Percentiles rank a stretch among this genome's conserved stretches.
Conservation (phyloP, 2,113 vertebrate genomes). For the Uria lomvia region DNA sequence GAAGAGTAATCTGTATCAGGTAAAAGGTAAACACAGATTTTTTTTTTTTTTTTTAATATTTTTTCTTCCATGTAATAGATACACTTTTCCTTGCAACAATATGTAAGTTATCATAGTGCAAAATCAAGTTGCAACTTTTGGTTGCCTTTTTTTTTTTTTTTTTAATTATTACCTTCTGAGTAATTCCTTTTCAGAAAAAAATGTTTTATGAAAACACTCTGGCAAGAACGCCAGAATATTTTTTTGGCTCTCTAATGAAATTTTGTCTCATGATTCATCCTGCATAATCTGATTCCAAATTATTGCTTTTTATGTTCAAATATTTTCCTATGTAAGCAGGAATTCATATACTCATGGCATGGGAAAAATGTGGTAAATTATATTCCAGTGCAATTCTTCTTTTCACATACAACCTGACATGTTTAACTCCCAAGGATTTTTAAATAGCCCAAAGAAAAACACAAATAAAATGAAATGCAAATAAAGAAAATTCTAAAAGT, state of each 20-base stretch:
- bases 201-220: conserved; percentile 51
- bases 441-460: conserved; percentile 40
- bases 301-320: conserved; percentile 58
- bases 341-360: conserved; percentile 48
- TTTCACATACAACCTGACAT: conserved; percentile 17
- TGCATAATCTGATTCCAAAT: conserved; percentile 51
- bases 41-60: not conserved
- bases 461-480: conserved; percentile 44
- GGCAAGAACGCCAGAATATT: conserved; percentile 26
- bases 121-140: not conserved
- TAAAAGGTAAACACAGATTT: not conserved
- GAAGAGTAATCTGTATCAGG: not conserved
- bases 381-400: conserved; percentile 32
- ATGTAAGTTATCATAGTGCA: not conserved
- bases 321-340: conserved; percentile 60
- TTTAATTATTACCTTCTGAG: not conserved
- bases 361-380: conserved; percentile 50
- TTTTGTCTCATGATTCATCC: conserved; percentile 56
- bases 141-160: not conserved
- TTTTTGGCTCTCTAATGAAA: conserved; percentile 28
- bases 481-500: conserved; percentile 31
- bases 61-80: not conserved
- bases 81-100: not conserved
- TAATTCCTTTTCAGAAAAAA: conserved; percentile 44
- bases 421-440: conserved; percentile 42